Evolutionary conservation across 1,140 invertebrate genomes (phyloP), one percentile per base, ranked within the genome.

Genomic region (Apocrypta bakeri): DNA sequence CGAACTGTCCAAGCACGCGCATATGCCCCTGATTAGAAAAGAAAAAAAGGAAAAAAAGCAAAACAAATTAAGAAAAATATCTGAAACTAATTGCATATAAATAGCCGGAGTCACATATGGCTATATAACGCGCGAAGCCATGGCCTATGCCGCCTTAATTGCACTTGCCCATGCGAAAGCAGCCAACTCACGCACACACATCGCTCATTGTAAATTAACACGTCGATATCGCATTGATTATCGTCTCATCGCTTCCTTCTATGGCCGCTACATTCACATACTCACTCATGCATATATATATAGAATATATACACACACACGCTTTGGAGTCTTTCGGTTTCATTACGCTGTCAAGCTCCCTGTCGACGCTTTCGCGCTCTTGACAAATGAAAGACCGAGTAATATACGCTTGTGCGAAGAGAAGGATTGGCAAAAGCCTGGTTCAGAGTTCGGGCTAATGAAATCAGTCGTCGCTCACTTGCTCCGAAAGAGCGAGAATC

Each of bases 321-420:
- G 12, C 3, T n/a, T 64, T 33, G 1, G 1, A 17, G 31, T 40
- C 77, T 69, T 27, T 37, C 68, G 37, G 25, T 75, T 64, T 71
- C 48, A 64, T 27, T 68, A 73, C 29, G 33, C 71, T 56, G 72
- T 64, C 48, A n/a, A 17, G 48, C 48, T 56, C 21, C 17, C 48
- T 72, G 74, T 77, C 48, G 40, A 76, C 64, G 69, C 42, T 71
- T 71, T 83, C 79, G 75, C 79, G 79, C 68, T 33, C 61, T 74
- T 82, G 79, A 83, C 82, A 68, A 82, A 85, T 83, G 78, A 48
- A 81, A 72, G 73, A 63, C 72, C 81, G 48, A 63, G 71, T 56
- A 56, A 56, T 56, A 56, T 56, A 56, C 48, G 48, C 48, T 21
- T 64, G n/a, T 73, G 48, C 63, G 66, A 48, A 76, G 68, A 79